Evolutionary conservation across 2,888 invertebrate species (phyloP).

Genomic region (Andrena camellia): DNA sequence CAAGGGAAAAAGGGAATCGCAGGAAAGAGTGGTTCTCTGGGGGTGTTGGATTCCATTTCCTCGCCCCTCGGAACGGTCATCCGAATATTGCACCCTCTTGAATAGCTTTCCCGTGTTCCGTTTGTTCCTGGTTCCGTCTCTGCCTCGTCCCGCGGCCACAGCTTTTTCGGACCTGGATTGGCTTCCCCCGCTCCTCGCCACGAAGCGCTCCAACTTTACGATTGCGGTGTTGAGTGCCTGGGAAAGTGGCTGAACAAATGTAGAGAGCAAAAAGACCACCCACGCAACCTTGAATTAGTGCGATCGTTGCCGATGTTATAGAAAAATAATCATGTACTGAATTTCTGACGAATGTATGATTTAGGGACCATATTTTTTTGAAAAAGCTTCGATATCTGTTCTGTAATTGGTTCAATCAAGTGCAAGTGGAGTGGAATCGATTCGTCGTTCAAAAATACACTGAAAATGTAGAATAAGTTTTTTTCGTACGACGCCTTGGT

Average conservation of each 20-base stretch:
- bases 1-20: conserved; percentile 17
- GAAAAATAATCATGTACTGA: not conserved
- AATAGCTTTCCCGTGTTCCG: conserved; percentile 54
- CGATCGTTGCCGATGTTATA: not conserved
- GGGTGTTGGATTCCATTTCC: conserved; percentile 59
- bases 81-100: conserved; percentile 41
- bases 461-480: not conserved
- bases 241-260: not conserved
- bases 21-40: conserved; percentile 33
- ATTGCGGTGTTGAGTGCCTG: not conserved
- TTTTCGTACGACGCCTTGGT: not conserved
- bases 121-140: not conserved
- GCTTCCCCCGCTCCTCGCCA: not conserved
- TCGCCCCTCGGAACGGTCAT: conserved; percentile 13
- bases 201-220: not conserved
- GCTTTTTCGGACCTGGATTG: not conserved
- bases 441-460: not conserved
- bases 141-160: not conserved
- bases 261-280: not conserved
- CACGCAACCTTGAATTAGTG: not conserved
- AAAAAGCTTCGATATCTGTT: not conserved
- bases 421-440: not conserved
- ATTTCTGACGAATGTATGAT: not conserved
- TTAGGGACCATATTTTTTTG: not conserved
- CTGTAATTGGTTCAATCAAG: not conserved